Base-by-base conservation (phyloP, 1,140 invertebrate species). In the Megalonaias nervosa region DNA sequence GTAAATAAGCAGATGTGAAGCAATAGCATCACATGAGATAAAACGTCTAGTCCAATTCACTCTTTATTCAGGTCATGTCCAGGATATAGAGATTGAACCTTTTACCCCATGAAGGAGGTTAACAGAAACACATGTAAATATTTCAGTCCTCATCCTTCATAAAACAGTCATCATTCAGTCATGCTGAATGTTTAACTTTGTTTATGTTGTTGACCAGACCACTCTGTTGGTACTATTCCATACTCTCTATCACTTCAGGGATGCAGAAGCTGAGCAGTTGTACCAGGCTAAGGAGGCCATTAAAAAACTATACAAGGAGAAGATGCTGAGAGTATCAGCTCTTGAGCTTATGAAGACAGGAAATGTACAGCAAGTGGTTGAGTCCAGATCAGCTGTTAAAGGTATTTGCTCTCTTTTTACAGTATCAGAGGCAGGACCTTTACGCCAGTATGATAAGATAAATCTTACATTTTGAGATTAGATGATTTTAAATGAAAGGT, bases 231-330 rank as follows among this genome's bases (percentile, higher is more conserved):
- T 23, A 62, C 11, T 62, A 23, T 62, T n/a, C 19, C 21, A 62
- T n/a, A 62, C 60, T 62, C 11, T 67, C 16, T 56, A 14, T 55
- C 62, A 23, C 73, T 60, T 58, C 72, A 87, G 86, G 61, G 84
- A 87, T 82, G 81, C 79, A 83, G 75, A 91, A 82, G 71, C 77
- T 86, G 71, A 88, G 85, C 83, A 89, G 85, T 81, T 90, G 79
- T 78, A 89, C 82, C 72, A 78, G 85, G 66, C 89, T 82, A 78
- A 87, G 83, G 80, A 89, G 38, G 85, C 86, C 62, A 86, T 83
- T 59, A 85, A 85, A 21, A 87, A 87, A 16, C 88, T 88, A 55
- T 81, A 83, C 66, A 80, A 89, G 15, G 87, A 87, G 57, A 86
- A 85, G 62, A 78, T 85, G 56, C 74, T 86, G 57, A 80, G 74